phyloP scores from a whole-genome alignment of 2,113 vertebrate genomes.

The Gasterosteus aculeatus region DNA sequence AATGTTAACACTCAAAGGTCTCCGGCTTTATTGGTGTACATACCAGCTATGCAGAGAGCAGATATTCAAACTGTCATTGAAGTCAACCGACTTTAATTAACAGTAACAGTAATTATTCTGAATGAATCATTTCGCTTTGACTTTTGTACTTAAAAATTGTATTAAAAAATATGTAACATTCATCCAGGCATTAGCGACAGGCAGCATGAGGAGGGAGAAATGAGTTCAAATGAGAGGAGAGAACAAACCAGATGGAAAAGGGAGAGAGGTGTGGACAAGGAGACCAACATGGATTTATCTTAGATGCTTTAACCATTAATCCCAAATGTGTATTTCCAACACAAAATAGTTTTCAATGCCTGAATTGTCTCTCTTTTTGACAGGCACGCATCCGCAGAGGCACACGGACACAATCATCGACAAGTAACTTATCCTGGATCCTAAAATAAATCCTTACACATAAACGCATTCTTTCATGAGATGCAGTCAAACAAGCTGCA shows the following conservation, averaged over 20 bases:
- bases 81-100: conserved; percentile 66
- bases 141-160: conserved; percentile 15
- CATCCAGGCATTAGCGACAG: conserved; percentile 52
- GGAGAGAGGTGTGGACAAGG: conserved; percentile 8
- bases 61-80: conserved; percentile 8
- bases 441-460: background rate
- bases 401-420: background rate
- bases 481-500: conserved; percentile 3
- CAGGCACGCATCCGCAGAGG: conserved; percentile 3
- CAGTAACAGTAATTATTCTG: conserved; percentile 51
- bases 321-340: conserved; percentile 4
- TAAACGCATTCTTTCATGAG: conserved; percentile 15
- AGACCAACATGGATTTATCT: conserved; percentile 15
- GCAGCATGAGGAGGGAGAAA: conserved; percentile 32
- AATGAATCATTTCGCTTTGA: conserved; percentile 61
- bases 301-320: background rate
- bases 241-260: conserved; percentile 2
- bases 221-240: background rate
- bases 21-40: background rate
- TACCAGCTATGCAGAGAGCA: conserved; percentile 4
- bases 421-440: background rate
- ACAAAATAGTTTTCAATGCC: conserved; percentile 9
- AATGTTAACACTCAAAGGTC: background rate
- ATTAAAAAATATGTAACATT: conserved; percentile 55
- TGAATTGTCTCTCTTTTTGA: conserved; percentile 11